Evolutionary conservation across 1,140 invertebrate genomes (phyloP), one percentile per base, ranked within the genome.

Genomic region (Yoshiicerus persimilis): DNA sequence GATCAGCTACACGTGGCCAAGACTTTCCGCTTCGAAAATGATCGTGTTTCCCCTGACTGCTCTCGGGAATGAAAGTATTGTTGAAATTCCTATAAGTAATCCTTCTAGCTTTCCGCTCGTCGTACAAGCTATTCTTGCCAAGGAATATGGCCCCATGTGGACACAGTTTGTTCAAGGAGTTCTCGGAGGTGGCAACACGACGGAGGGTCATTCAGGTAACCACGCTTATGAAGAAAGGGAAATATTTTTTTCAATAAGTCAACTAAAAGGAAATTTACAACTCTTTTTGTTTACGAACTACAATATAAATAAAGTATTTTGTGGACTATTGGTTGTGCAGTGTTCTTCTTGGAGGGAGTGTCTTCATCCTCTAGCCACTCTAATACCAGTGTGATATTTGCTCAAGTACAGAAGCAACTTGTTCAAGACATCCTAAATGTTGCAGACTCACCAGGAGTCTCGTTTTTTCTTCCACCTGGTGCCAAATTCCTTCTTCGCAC

Each of bases 11-110:
- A 94, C 94, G 47, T 97, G 96, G 96, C 96, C 96, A 9, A 92
- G 93, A 41, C 89, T 95, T 4, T 91, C 94, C 25, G 92, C 93
- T 41, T 92, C 92, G 86, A 92, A 92, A 84, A 91, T 93, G 56
- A 92, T 97, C 86, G 93, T 93, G 87, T 97, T 97, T 93, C 96
- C 96, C 11, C 92, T 97, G 36, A 97, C 96, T 8, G 96, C 97
- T 93, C 94, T 97, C 88, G 96, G 96, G 77, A 97, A 97, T 92
- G 94, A 94, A 41, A 95, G 96, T n/a, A 94, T 95, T 87, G 92
- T 93, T 88, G 93, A 94, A 84, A 92, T 96, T 56, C 93, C 93
- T 47, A 91, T 96, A 39, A 91, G 93, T 87, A 96, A 96, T 93
- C 95, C 95, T 56, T 94, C 94, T 36, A 93, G 93, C 91, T 90